Percentiles rank a stretch among this genome's conserved stretches.
phyloP scores from a whole-genome alignment of 2,113 vertebrate genomes.

The Ceyx melanurus region DNA sequence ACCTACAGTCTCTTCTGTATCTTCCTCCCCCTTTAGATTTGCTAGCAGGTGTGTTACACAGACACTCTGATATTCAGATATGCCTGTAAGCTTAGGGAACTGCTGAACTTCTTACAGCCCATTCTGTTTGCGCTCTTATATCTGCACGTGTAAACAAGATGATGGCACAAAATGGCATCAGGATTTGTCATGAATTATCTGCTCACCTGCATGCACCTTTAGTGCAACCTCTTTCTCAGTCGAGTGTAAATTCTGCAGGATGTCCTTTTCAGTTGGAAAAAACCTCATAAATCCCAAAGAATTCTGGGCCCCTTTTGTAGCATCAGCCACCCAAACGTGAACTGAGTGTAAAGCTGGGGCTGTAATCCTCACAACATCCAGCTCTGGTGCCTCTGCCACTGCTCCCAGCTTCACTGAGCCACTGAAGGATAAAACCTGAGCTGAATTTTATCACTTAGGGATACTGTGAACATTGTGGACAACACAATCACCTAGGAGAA shows the following conservation, averaged over 20 bases:
- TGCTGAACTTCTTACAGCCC: neutral
- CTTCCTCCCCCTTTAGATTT: neutral
- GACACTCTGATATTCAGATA: neutral
- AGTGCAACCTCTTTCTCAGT: neutral
- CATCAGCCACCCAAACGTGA: neutral
- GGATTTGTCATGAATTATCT: neutral
- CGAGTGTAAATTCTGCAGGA: neutral
- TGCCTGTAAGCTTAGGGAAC: neutral
- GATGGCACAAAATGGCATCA: neutral
- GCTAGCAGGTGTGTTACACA: neutral
- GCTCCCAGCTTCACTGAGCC: neutral
- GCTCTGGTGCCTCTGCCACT: neutral
- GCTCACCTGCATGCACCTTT: neutral
- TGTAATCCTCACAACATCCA: neutral
- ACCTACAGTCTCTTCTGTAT: neutral
- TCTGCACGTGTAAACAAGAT: neutral
- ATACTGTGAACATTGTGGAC: neutral
- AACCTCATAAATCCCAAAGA: neutral
- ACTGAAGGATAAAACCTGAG: neutral
- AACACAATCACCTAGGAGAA: neutral
- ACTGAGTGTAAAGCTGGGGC: neutral
- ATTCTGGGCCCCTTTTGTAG: neutral
- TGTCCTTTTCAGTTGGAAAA: neutral
- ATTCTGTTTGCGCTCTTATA: neutral
- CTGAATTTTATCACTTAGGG: conserved; percentile 1